Conservation (phyloP, 2,797 vertebrate species). For the Pitangus sulphuratus region DNA sequence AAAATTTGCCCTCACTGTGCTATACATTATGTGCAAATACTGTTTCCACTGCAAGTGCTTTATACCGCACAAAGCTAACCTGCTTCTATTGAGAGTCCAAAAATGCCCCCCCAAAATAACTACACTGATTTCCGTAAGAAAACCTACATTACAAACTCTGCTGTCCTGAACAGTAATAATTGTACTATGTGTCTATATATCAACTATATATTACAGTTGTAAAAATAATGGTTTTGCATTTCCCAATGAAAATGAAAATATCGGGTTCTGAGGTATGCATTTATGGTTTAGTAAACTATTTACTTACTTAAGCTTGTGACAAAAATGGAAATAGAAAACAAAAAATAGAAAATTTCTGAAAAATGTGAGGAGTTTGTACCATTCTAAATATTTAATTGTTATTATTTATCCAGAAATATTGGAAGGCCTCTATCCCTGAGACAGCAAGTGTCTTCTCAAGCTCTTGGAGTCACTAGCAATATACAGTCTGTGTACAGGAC, state of each 20-base stretch:
- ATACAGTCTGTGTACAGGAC: not conserved
- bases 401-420: not conserved
- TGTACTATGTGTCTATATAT: not conserved
- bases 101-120: not conserved
- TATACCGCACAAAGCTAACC: not conserved
- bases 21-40: not conserved
- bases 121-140: not conserved
- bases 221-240: constrained; percentile 25
- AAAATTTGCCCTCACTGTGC: not conserved
- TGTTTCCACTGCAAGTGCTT: not conserved
- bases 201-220: not conserved
- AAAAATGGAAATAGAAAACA: constrained; percentile 9
- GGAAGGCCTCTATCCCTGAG: not conserved
- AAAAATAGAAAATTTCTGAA: not conserved
- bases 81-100: not conserved
- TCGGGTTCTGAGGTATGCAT: not conserved
- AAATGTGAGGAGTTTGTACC: not conserved
- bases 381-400: not conserved
- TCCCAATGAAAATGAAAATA: constrained; percentile 20
- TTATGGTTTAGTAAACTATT: constrained; percentile 3
- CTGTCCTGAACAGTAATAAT: not conserved
- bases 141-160: not conserved
- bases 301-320: not conserved
- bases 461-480: not conserved
- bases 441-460: not conserved